phyloP scores from a whole-genome alignment of 1,140 invertebrate genomes.

The Leptestheria dahalacensis region DNA sequence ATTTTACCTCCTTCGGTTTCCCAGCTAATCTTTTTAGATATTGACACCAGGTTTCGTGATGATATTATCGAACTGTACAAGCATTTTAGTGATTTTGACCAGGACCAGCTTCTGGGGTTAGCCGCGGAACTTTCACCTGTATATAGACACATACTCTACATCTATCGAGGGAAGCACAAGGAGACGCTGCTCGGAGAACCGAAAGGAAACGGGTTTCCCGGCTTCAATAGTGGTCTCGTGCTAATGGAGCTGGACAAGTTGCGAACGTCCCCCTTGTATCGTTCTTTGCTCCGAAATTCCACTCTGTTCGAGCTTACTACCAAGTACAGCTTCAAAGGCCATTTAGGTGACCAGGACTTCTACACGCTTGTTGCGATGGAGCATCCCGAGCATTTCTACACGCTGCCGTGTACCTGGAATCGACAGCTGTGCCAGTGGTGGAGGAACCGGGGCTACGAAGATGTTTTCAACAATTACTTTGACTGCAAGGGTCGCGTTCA shows the following conservation, averaged over 20 bases:
- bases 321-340: constrained; percentile 55
- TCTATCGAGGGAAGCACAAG: constrained; percentile 45
- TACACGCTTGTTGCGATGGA: constrained; percentile 61
- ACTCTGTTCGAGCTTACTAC: constrained; percentile 40
- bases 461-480: constrained; percentile 60
- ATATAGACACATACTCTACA: constrained; percentile 57
- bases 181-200: constrained; percentile 42
- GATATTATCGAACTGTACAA: constrained; percentile 49
- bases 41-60: constrained; percentile 57
- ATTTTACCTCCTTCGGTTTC: constrained; percentile 40
- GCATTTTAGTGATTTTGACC: constrained; percentile 44
- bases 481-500: constrained; percentile 50
- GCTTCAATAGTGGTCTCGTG: constrained; percentile 67
- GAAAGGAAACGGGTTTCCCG: constrained; percentile 45
- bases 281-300: constrained; percentile 37
- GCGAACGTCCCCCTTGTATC: constrained; percentile 41
- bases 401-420: constrained; percentile 67
- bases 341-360: constrained; percentile 77
- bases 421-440: constrained; percentile 72
- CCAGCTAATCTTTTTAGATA: constrained; percentile 57
- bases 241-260: constrained; percentile 55
- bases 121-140: constrained; percentile 64
- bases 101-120: constrained; percentile 49
- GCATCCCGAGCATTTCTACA: constrained; percentile 54
- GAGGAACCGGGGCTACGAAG: constrained; percentile 57